A percentile compares a stretch with the other conserved stretches of the same genome.
These are phyloP conservation scores for Podarcis siculus DNA, from an alignment of 2,797 vertebrate species.

Conservation along the genomic window DNA sequence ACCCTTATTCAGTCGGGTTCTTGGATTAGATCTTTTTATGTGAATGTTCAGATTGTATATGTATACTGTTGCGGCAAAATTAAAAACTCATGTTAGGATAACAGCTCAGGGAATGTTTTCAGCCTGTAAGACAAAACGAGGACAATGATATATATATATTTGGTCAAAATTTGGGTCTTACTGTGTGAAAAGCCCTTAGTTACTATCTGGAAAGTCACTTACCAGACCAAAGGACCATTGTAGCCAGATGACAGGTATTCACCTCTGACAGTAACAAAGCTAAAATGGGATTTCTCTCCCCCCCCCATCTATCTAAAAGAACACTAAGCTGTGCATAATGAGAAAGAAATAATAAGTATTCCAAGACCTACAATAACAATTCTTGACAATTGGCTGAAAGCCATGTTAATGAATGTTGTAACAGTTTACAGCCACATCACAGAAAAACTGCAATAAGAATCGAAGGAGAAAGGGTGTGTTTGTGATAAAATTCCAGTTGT, in stretches of 20 bases:
- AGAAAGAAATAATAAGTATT: neutral
- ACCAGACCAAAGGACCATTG: neutral
- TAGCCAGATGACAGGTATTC: conserved; percentile 5
- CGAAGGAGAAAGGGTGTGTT: neutral
- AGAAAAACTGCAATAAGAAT: neutral
- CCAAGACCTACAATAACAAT: neutral
- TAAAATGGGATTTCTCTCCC: neutral
- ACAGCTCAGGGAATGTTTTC: neutral
- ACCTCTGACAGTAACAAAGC: neutral
- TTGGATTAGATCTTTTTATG: neutral
- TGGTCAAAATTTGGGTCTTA: neutral
- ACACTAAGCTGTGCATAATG: neutral
- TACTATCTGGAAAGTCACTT: neutral
- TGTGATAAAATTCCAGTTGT: neutral
- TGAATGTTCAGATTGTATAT: neutral
- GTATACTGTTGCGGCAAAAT: no score
- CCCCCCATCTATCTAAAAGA: neutral
- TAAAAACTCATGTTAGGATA: neutral
- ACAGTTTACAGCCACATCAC: neutral
- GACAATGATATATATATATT: neutral
- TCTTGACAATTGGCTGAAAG: neutral
- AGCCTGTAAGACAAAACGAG: neutral
- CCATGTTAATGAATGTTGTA: neutral
- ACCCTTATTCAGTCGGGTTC: neutral
- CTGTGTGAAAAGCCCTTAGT: neutral